A percentile compares a stretch with the other conserved stretches of the same genome.
These are phyloP conservation scores for Megastigmus dorsalis DNA, from an alignment of 2,888 invertebrate species.

Conservation along the genomic window DNA sequence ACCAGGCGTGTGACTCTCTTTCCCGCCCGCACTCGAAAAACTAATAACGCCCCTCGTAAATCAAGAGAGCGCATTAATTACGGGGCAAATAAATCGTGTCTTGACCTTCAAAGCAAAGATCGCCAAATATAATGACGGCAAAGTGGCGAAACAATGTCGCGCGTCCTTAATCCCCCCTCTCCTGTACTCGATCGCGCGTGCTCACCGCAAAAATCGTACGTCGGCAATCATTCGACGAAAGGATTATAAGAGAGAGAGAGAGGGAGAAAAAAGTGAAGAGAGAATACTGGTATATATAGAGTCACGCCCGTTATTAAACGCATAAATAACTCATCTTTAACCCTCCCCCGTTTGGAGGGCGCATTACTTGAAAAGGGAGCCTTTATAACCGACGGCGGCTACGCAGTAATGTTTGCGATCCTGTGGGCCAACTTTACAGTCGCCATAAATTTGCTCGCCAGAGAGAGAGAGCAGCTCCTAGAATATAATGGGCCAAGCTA, in stretches of 20 bases:
- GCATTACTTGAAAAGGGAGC: conserved; percentile 31
- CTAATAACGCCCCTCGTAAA: conserved; percentile 38
- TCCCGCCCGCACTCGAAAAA: too few relatives aligned
- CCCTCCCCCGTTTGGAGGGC: conserved; percentile 15
- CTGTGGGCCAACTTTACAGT: conserved; percentile 41
- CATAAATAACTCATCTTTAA: conserved; percentile 47
- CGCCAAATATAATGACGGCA: background rate
- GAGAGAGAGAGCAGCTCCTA: background rate
- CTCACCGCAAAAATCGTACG: too few relatives aligned
- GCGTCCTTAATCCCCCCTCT: background rate
- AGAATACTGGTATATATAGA: too few relatives aligned
- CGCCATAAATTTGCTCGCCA: conserved; percentile 39
- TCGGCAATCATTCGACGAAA: conserved; percentile 13
- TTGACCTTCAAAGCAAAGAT: too few relatives aligned
- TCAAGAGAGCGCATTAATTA: conserved; percentile 36
- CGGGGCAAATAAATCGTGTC: conserved; percentile 22
- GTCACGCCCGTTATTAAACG: conserved; percentile 48
- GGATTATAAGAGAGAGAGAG: background rate
- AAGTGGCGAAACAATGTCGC: background rate
- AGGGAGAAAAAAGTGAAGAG: background rate
- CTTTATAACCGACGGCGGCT: conserved; percentile 7
- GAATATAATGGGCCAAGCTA: too few relatives aligned
- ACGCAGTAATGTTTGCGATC: background rate
- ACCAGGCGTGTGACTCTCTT: too few relatives aligned
- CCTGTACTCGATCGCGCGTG: background rate